Base-by-base conservation (phyloP, 2,888 invertebrate species). In the Rhamphomyia laevipes region DNA sequence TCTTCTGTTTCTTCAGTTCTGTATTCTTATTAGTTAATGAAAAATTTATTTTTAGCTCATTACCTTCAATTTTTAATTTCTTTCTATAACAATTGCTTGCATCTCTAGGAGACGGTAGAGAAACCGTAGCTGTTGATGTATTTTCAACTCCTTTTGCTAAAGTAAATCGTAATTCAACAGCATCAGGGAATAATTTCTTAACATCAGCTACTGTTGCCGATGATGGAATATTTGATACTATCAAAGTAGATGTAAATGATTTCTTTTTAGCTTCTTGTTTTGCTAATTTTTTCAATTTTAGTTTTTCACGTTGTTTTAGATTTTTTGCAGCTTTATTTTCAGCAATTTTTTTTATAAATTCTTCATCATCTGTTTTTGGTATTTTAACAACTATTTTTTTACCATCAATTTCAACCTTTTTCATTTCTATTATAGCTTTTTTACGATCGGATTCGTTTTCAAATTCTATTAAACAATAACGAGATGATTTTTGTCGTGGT, bases 401-500 rank as follows among this genome's bases (percentile, higher is more conserved):
- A 18, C 30, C 38, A 13, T 30, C 31, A 16, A 47, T 15, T 47
- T 47, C 43, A 3, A 21, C 7, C 17, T 47, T 31, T 27, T 27
- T 23, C 9, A 50, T 15, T 44, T 50, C 31, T 41, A 44, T 35
- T 2, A 27, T 12, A n/a, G 46, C 30, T n/a, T 40, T 30, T 10
- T 31, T 30, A 10, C 35, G 18, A 23, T 50, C 50, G 1, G 1
- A 21, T 11, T 35, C 27, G 10, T 43, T 18, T 15, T 21, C 40
- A 45, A 50, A 50, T 17, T 47, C 47, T 13, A 47, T 21, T 17
- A 50, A 41, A 45, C 47, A 47, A 27, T 37, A 43, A 18, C 46
- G 33, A 12, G 41, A 41, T 42, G 38, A 33, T n/a, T 47, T 47
- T 45, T 47, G 50, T 2, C 50, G 44, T 16, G 50, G 50, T 27